Evolutionary conservation across 2,888 invertebrate species (phyloP).

Genomic region (Diaperis boleti): DNA sequence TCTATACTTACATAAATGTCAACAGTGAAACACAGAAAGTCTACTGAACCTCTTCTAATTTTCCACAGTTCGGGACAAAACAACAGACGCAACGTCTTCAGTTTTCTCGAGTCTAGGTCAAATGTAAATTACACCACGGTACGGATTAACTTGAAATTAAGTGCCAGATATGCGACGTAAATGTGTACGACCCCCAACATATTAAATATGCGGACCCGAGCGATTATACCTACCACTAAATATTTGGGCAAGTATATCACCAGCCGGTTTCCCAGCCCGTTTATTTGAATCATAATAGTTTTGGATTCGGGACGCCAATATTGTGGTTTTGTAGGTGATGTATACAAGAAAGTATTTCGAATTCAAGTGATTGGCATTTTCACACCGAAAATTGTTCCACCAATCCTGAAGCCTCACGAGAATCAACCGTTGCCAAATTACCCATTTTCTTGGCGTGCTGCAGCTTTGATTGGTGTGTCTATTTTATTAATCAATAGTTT

Average conservation of each 20-base stretch:
- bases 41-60: too few species aligned
- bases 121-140: slow-evolving; percentile 45
- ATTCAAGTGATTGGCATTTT: too few species aligned
- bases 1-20: too few species aligned
- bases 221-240: slow-evolving; percentile 42
- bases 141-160: slow-evolving; percentile 45
- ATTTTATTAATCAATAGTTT: not conserved
- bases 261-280: not conserved
- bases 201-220: slow-evolving; percentile 45
- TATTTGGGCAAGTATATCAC: slow-evolving; percentile 39
- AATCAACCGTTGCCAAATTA: too few species aligned
- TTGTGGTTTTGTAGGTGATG: too few species aligned
- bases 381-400: too few species aligned
- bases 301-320: too few species aligned
- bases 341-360: not conserved
- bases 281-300: slow-evolving; percentile 17
- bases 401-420: too few species aligned
- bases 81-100: slow-evolving; percentile 34
- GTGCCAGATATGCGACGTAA: slow-evolving; percentile 43
- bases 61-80: too few species aligned
- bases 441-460: not conserved
- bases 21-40: too few species aligned
- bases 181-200: slow-evolving; percentile 42
- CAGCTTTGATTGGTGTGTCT: not conserved
- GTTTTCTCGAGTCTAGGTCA: slow-evolving; percentile 37